Evolutionary conservation across 2,888 invertebrate genomes (phyloP), one percentile per base, ranked within the genome.

Genomic region (Orchesellides sinensis): DNA sequence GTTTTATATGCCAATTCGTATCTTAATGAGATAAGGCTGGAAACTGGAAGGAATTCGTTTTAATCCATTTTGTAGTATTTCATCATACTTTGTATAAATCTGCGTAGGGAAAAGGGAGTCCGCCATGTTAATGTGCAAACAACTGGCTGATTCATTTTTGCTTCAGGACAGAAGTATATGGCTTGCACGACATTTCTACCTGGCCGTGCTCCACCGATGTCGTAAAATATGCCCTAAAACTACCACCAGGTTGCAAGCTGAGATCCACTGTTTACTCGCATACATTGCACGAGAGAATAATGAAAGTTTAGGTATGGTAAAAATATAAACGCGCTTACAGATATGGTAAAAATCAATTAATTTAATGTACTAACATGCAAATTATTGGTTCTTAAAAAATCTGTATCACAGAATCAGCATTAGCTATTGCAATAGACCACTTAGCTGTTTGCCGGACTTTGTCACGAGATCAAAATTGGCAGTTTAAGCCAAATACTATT

Each of bases 221-320:
- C 63, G 72, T 49, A 83, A 75, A 75, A 75, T 83, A 63, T 80
- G 80, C 35, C 80, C 73, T 47, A 49, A 49, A 32, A 54, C 70
- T 5, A 79, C 79, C 1, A 72, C 70, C 17, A 70, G 79, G 54
- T 80, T 83, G 17, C 80, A 82, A 61, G 85, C 87, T 25, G 85
- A 86, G 72, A 74, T 84, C 23, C 85, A 85, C 47, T 86, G 85
- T 70, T 52, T 86, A 0, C 63, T 86, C 10, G 87, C 87, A 8
- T 86, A 83, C 72, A 54, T 87, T 14, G 83, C 83, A 12, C 61
- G 87, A 21, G 84, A 84, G 65, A 74, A 74, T 21, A 68, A 73
- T 32, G 83, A 84, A 29, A 80, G 65, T 21, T 45, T 84, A 25
- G 85, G 80, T 83, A 82, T n/a, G n/a, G n/a, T n/a, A 74, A 27